Conservation (phyloP, 2,797 vertebrate genomes). For the Sebastes itinus region DNA sequence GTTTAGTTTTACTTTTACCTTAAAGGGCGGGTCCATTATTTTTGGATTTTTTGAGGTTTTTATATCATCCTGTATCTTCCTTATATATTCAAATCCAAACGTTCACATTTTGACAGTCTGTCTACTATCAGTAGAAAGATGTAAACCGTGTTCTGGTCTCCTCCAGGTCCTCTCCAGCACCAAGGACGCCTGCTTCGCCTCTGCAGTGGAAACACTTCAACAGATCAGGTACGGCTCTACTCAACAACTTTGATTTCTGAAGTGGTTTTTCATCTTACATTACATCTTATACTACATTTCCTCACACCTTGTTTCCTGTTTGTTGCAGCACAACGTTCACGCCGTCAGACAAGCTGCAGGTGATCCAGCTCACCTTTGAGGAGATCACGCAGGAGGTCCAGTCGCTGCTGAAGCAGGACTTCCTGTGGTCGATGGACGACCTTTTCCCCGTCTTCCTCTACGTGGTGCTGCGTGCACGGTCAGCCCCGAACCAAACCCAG, state of each 20-base stretch:
- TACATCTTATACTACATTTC: not conserved
- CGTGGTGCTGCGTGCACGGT: slow-evolving; percentile 97
- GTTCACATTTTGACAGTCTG: not conserved
- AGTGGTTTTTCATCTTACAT: not conserved
- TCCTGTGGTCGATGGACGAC: slow-evolving; percentile 99
- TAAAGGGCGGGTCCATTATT: no score
- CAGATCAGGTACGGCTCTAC: slow-evolving; percentile 90
- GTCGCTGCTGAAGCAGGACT: slow-evolving; percentile 90
- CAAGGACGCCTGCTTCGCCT: slow-evolving; percentile 93
- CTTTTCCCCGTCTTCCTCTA: slow-evolving; percentile 98
- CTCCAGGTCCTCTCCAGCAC: slow-evolving; percentile 88
- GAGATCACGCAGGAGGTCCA: slow-evolving; percentile 96
- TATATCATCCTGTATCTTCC: no score
- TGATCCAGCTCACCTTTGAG: slow-evolving; percentile 98
- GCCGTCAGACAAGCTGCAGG: slow-evolving; percentile 95
- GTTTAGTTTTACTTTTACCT: not conserved
- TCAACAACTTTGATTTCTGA: not conserved
- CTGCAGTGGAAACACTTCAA: slow-evolving; percentile 94
- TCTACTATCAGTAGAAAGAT: not conserved
- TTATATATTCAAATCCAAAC: no score
- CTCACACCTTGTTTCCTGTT: not conserved
- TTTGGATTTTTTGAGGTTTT: no score
- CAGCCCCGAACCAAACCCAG: not conserved
- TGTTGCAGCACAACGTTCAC: slow-evolving; percentile 94
- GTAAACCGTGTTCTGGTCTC: not conserved